phyloP scores from a whole-genome alignment of 2,888 invertebrate genomes.

The Spisula subtruncata region DNA sequence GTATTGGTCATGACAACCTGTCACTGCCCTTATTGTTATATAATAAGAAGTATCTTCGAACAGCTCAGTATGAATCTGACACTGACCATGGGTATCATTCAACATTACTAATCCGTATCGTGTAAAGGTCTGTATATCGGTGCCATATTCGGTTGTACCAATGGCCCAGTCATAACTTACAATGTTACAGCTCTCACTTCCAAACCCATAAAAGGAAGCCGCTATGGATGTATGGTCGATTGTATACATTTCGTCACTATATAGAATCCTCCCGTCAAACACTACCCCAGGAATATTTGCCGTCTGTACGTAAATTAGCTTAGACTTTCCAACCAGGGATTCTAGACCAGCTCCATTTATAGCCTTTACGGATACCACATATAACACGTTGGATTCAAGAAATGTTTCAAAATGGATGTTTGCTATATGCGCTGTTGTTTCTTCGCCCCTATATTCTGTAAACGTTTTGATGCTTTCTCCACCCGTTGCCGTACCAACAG shows the following conservation, averaged over 20 bases:
- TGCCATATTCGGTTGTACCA: slow-evolving; percentile 74
- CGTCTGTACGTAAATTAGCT: slow-evolving; percentile 70
- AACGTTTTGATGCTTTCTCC: slow-evolving; percentile 36
- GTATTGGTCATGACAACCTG: slow-evolving; percentile 76
- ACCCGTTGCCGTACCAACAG: slow-evolving; percentile 61
- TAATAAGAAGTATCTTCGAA: slow-evolving; percentile 75
- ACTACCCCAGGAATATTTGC: slow-evolving; percentile 77
- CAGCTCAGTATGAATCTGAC: slow-evolving; percentile 74
- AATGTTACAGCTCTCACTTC: slow-evolving; percentile 79
- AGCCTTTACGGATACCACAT: slow-evolving; percentile 70
- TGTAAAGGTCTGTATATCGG: slow-evolving; percentile 77
- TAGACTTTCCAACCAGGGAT: slow-evolving; percentile 61
- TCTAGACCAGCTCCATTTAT: slow-evolving; percentile 74
- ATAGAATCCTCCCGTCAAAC: slow-evolving; percentile 74
- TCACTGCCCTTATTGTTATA: slow-evolving; percentile 76
- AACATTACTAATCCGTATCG: slow-evolving; percentile 77
- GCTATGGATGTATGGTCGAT: slow-evolving; percentile 76
- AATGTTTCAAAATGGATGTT: slow-evolving; percentile 62
- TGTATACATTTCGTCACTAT: slow-evolving; percentile 71
- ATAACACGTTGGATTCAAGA: slow-evolving; percentile 36
- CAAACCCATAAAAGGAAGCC: slow-evolving; percentile 79
- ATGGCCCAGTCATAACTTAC: slow-evolving; percentile 79
- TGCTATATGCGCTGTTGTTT: slow-evolving; percentile 56
- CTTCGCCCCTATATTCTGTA: slow-evolving; percentile 53
- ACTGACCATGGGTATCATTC: slow-evolving; percentile 75